phyloP scores from a whole-genome alignment of 2,113 vertebrate genomes.

The Apteryx mantelli region DNA sequence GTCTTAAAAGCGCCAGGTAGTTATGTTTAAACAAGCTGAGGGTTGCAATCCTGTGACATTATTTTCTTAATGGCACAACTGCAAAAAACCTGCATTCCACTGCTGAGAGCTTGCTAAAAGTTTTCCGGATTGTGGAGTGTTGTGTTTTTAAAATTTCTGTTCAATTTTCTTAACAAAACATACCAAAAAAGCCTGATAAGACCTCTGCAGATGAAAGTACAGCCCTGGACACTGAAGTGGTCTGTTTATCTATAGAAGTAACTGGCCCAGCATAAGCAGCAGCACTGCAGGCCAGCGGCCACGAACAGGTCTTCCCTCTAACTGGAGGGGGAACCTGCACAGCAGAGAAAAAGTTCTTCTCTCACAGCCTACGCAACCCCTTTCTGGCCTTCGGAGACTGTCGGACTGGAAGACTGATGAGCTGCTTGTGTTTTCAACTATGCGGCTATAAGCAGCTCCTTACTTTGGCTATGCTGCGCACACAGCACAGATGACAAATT shows the following conservation, averaged over 20 bases:
- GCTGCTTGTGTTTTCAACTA: neutral
- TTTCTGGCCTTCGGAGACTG: neutral
- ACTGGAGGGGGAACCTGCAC: neutral
- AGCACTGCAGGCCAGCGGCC: neutral
- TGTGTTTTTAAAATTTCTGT: neutral
- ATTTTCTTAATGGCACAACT: neutral
- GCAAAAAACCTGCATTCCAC: neutral
- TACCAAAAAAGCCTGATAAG: neutral
- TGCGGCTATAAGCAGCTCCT: neutral
- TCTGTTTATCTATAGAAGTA: neutral
- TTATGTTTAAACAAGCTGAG: neutral
- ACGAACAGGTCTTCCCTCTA: neutral
- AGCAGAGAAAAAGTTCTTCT: neutral
- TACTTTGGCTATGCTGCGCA: neutral
- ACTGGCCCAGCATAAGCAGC: neutral
- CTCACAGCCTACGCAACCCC: neutral
- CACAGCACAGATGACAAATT: neutral
- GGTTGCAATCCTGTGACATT: neutral
- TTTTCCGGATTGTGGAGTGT: neutral
- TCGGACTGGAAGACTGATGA: neutral
- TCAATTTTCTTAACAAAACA: neutral
- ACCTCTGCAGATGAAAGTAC: neutral
- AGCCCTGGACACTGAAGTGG: neutral
- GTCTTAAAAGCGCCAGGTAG: slow-evolving; percentile 9
- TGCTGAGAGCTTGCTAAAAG: neutral